A percentile compares a stretch with the other conserved stretches of the same genome.
Conservation (phyloP, 2,888 invertebrate species). For the Dicranocentrus wangi region DNA sequence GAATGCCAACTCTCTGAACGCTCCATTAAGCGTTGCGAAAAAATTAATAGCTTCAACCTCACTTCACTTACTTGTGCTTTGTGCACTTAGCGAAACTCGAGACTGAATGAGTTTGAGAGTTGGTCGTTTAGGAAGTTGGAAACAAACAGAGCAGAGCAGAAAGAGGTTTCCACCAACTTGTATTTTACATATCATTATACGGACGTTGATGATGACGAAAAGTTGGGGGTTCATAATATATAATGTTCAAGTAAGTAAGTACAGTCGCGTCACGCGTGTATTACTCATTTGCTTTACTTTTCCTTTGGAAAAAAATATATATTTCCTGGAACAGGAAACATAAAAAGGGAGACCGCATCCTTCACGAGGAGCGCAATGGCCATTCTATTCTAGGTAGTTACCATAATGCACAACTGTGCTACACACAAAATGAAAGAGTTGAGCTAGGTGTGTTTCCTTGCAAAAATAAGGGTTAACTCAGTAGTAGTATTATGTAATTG, state of each 20-base stretch:
- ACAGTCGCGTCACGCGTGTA: background rate
- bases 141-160: no score
- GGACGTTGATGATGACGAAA: slow-evolving; percentile 28
- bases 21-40: slow-evolving; percentile 48
- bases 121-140: no score
- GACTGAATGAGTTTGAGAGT: no score
- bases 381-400: no score
- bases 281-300: background rate
- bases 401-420: no score
- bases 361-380: background rate
- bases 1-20: slow-evolving; percentile 50
- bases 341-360: slow-evolving; percentile 42
- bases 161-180: no score
- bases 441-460: no score
- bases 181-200: slow-evolving; percentile 21
- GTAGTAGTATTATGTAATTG: no score
- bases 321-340: slow-evolving; percentile 51
- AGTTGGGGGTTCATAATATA: slow-evolving; percentile 29
- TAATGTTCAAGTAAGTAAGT: slow-evolving; percentile 32
- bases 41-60: slow-evolving; percentile 49
- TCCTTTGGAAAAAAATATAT: slow-evolving; percentile 20
- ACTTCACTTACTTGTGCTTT: slow-evolving; percentile 1
- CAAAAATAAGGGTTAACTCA: no score
- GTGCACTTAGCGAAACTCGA: background rate
- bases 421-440: no score